Conservation (phyloP, 1,140 invertebrate species). For the Monochamus saltuarius region DNA sequence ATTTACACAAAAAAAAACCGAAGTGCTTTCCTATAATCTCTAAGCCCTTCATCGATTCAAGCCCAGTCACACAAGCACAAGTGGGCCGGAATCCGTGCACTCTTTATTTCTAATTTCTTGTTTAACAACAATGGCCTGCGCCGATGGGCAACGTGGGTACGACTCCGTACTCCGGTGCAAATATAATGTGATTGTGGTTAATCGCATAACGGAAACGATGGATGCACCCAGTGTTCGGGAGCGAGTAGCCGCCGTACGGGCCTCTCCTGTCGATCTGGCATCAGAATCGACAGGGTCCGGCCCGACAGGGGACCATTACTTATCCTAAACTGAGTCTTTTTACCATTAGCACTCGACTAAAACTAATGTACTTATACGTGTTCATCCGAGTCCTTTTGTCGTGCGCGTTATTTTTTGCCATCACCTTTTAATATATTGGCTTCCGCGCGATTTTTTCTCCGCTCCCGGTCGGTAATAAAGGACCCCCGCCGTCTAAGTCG, state of each 20-base stretch:
- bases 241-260: constrained; percentile 5
- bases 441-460: constrained; percentile 12
- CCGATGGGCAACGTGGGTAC: constrained; percentile 24
- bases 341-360: constrained; percentile 43
- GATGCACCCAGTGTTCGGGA: constrained; percentile 45
- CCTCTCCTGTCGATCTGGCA: constrained; percentile 31
- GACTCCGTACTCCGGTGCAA: constrained; percentile 35
- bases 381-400: constrained; percentile 23
- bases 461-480: background rate
- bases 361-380: constrained; percentile 45
- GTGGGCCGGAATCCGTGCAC: constrained; percentile 19
- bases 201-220: constrained; percentile 49
- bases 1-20: too few relatives aligned
- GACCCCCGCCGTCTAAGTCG: constrained; percentile 1
- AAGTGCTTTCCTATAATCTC: too few relatives aligned
- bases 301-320: constrained; percentile 48
- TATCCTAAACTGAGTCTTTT: constrained; percentile 51
- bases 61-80: background rate
- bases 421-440: constrained; percentile 27
- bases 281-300: constrained; percentile 38
- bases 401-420: constrained; percentile 28
- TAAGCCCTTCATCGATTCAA: too few relatives aligned
- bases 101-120: constrained; percentile 42
- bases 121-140: constrained; percentile 45
- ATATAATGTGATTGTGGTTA: constrained; percentile 51